Evolutionary conservation across 2,888 invertebrate genomes (phyloP), one percentile per base, ranked within the genome.

Genomic region (Drosophila recens): DNA sequence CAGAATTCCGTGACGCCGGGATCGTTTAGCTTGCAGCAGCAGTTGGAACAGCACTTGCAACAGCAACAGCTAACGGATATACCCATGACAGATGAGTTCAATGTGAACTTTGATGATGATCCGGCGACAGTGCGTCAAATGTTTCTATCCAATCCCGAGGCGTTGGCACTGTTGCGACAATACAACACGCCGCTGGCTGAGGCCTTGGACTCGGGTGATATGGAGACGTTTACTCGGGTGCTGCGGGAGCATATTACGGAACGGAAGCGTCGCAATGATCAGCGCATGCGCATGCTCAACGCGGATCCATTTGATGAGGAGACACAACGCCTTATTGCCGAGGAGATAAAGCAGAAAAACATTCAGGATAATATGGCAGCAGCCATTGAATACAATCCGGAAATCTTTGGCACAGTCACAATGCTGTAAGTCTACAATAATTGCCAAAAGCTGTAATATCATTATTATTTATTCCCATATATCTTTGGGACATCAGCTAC

Each of bases 281-380:
- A 97, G 91, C 97, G 98, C 6, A 93, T 97, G 59, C 95, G 97
- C 88, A 96, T 99, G 95, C 95, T 98, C 93, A 96, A 96, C 87
- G 97, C 98, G 0, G 97, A 98, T 94, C 98, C 98, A 0, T 98
- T 99, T 91, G 98, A 98, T 93, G 96, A 97, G 0, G 98, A 98
- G 92, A 97, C 98, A 0, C 99, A 99, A 93, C 94, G 96, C 72
- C 94, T 98, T 90, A 99, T 99, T 81, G 98, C 98, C 4, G 98
- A 98, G 91, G 98, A 98, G 93, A 99, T 99, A 75, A 94, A 96
- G 83, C 97, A 97, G 90, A 97, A 98, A 91, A 99, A 99, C 92
- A 98, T 99, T 74, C 98, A 99, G 92, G 97, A 98, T 0, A 99
- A 99, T 90, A 99, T 99, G 98, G 98, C 99, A 91, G 98, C 98